A percentile compares a stretch with the other conserved stretches of the same genome.
Evolutionary conservation across 2,113 vertebrate species (phyloP).

Genomic region (Climacteris rufus): DNA sequence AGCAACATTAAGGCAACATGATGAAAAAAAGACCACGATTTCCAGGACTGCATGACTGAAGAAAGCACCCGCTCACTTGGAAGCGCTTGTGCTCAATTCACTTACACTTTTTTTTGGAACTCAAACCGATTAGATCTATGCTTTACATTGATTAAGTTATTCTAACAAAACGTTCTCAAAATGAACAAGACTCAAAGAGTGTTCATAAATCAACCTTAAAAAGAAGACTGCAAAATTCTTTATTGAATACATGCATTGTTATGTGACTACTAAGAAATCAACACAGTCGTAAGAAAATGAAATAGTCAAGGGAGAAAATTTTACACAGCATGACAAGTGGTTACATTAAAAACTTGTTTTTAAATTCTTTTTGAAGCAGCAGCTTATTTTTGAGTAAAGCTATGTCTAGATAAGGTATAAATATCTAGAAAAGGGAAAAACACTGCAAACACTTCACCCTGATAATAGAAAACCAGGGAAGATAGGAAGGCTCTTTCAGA

Average conservation of each 20-base stretch:
- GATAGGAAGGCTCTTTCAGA: background rate
- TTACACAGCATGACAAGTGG: rapidly evolving
- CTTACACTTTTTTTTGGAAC: rapidly evolving
- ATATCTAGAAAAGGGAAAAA: background rate
- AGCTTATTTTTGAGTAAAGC: background rate
- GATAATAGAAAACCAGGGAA: background rate
- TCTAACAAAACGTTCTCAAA: background rate
- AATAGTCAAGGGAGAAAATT: background rate
- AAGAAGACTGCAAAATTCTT: background rate
- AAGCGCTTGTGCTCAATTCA: background rate
- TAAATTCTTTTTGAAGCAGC: background rate
- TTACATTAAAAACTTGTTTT: background rate
- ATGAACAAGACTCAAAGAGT: background rate
- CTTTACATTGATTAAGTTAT: background rate
- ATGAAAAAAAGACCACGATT: background rate
- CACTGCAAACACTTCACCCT: background rate
- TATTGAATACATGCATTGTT: background rate
- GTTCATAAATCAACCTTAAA: background rate
- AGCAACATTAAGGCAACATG: background rate
- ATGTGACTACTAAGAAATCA: background rate
- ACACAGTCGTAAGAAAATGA: background rate
- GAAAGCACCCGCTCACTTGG: background rate
- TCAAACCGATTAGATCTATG: background rate
- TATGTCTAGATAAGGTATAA: background rate
- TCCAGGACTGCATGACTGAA: background rate